Evolutionary conservation across 1,140 invertebrate genomes (phyloP).

Genomic region (Schlechtendalia chinensis): DNA sequence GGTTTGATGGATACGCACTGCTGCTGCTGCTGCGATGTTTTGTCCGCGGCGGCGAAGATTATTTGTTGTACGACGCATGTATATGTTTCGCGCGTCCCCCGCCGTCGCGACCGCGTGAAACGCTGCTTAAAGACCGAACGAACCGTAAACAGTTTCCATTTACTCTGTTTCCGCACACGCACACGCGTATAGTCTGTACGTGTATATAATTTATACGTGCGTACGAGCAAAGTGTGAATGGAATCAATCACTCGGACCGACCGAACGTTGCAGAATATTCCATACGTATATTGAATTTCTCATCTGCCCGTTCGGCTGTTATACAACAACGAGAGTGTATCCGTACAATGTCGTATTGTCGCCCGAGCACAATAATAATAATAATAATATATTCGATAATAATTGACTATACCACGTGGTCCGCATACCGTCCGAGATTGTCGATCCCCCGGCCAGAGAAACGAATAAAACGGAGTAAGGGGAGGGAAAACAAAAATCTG

Average conservation of each 20-base stretch:
- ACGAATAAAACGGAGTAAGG: no score
- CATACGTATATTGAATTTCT: conserved; percentile 13
- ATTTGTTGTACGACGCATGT: no score
- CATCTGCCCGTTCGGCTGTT: conserved; percentile 5
- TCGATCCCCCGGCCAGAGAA: no score
- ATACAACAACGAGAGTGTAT: neutral
- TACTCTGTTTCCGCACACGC: neutral
- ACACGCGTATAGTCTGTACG: neutral
- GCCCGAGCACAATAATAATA: neutral
- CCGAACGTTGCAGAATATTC: conserved; percentile 21
- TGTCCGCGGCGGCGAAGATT: conserved; percentile 35
- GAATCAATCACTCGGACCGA: conserved; percentile 42
- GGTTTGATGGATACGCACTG: conserved; percentile 34
- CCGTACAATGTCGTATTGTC: neutral
- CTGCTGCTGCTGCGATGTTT: no score
- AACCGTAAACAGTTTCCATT: conserved; percentile 41
- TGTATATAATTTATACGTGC: neutral
- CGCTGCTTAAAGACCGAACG: conserved; percentile 28
- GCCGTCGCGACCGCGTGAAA: conserved; percentile 13
- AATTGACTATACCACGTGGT: neutral
- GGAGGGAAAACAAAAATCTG: no score
- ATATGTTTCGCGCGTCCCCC: neutral
- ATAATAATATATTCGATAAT: conserved; percentile 24
- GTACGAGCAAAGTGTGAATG: conserved; percentile 22
- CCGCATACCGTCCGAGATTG: no score